Percentiles rank a stretch among this genome's conserved stretches.
Conservation (phyloP, 2,113 vertebrate species). For the Hemiprocne comata region DNA sequence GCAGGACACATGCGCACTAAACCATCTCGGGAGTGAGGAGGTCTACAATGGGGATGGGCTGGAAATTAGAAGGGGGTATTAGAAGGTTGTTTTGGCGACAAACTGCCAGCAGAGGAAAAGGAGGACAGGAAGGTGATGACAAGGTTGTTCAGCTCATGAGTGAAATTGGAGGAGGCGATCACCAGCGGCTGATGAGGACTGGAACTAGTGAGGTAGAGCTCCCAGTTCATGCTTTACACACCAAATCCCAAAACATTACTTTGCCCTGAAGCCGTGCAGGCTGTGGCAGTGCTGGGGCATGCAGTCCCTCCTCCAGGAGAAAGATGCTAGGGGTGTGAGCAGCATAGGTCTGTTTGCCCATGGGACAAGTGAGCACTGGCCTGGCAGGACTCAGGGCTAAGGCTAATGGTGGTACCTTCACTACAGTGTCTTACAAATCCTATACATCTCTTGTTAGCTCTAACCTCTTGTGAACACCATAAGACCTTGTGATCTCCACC, state of each 20-base stretch:
- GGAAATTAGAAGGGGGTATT: neutral
- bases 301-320: accelerated
- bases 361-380: neutral
- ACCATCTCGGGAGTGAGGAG: neutral
- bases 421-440: neutral
- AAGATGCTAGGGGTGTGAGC: accelerated
- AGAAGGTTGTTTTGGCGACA: too few relatives aligned
- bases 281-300: accelerated
- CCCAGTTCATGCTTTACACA: neutral
- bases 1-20: neutral
- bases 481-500: neutral
- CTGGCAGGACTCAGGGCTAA: neutral
- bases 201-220: neutral
- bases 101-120: accelerated
- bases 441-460: accelerated
- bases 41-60: neutral
- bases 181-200: accelerated
- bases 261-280: neutral
- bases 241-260: neutral
- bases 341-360: neutral
- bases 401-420: neutral
- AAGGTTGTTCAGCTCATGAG: neutral
- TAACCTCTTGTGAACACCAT: accelerated
- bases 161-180: neutral
- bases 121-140: neutral